A percentile compares a stretch with the other conserved stretches of the same genome.
Evolutionary conservation across 2,113 vertebrate species (phyloP).

Genomic region (Synchiropus splendidus): DNA sequence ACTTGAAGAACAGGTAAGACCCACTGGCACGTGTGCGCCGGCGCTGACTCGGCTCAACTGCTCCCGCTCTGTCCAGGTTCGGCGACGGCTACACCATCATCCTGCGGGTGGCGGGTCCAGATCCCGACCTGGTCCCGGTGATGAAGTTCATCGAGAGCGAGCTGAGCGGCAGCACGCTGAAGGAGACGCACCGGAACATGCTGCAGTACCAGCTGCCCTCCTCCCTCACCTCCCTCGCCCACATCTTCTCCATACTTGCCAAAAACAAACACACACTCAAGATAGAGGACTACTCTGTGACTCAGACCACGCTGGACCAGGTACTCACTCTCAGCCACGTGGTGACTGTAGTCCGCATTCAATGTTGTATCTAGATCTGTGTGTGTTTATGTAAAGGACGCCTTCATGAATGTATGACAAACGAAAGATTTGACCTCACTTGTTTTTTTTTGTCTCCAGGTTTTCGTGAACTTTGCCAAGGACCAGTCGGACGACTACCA

Average conservation of each 20-base stretch:
- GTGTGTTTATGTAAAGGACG: too few relatives aligned
- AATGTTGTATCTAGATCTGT: too few relatives aligned
- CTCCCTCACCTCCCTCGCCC: slow-evolving; percentile 78
- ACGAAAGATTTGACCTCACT: too few relatives aligned
- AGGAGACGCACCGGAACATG: slow-evolving; percentile 93
- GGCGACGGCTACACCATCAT: slow-evolving; percentile 97
- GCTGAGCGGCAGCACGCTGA: slow-evolving; percentile 85
- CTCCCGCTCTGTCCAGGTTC: slow-evolving; percentile 60
- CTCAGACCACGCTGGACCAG: slow-evolving; percentile 97
- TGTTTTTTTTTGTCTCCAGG: slow-evolving; percentile 71
- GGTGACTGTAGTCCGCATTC: too few relatives aligned
- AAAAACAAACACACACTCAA: slow-evolving; percentile 81
- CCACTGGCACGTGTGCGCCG: too few relatives aligned
- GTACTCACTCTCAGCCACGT: slow-evolving; percentile 27
- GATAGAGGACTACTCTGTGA: slow-evolving; percentile 97
- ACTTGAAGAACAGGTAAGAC: slow-evolving; percentile 90
- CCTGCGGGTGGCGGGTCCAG: slow-evolving; percentile 80
- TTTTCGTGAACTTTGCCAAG: slow-evolving; percentile 98
- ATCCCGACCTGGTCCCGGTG: slow-evolving; percentile 81
- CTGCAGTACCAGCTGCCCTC: slow-evolving; percentile 95
- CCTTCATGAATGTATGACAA: too few relatives aligned
- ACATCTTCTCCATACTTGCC: slow-evolving; percentile 91
- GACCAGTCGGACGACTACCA: slow-evolving; percentile 97
- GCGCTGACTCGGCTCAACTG: neutral
- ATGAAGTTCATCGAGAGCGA: slow-evolving; percentile 89